Evolutionary conservation across 1,140 invertebrate genomes (phyloP).

Genomic region (Magallana gigas): DNA sequence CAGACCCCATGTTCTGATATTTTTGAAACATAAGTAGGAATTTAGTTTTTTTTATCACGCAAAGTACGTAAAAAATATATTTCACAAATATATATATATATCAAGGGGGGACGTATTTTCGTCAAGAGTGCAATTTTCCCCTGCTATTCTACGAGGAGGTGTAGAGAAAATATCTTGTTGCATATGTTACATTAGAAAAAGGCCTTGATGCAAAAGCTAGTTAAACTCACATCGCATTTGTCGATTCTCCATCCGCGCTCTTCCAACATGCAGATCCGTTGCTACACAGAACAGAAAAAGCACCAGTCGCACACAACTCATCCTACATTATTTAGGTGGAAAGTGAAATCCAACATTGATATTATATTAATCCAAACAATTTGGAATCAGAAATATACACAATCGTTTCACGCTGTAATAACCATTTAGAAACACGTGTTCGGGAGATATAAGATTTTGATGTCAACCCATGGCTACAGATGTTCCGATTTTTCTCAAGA

Average conservation of each 20-base stretch:
- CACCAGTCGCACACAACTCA: constrained; percentile 31
- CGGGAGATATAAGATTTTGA: not conserved
- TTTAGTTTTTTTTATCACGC: constrained; percentile 6
- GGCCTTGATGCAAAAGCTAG: constrained; percentile 21
- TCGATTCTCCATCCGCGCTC: constrained; percentile 16
- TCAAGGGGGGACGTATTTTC: not conserved
- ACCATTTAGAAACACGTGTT: not conserved
- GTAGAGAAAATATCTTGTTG: not conserved
- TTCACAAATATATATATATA: not conserved
- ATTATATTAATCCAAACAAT: constrained; percentile 35
- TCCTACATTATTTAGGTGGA: constrained; percentile 24
- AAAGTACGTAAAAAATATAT: not conserved
- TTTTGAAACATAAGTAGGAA: not conserved
- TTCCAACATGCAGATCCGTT: constrained; percentile 28
- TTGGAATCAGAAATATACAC: constrained; percentile 34
- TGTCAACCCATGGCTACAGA: constrained; percentile 13
- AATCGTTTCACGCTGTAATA: constrained; percentile 25
- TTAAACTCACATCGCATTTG: constrained; percentile 24
- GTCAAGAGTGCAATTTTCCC: not conserved
- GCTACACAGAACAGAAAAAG: constrained; percentile 12
- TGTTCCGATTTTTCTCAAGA: not conserved
- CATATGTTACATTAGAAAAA: constrained; percentile 21
- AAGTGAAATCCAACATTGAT: constrained; percentile 28
- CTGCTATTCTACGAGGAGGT: not conserved
- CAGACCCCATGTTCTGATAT: not conserved